Conservation (phyloP, 2,113 vertebrate genomes). For the Tympanuchus pallidicinctus region DNA sequence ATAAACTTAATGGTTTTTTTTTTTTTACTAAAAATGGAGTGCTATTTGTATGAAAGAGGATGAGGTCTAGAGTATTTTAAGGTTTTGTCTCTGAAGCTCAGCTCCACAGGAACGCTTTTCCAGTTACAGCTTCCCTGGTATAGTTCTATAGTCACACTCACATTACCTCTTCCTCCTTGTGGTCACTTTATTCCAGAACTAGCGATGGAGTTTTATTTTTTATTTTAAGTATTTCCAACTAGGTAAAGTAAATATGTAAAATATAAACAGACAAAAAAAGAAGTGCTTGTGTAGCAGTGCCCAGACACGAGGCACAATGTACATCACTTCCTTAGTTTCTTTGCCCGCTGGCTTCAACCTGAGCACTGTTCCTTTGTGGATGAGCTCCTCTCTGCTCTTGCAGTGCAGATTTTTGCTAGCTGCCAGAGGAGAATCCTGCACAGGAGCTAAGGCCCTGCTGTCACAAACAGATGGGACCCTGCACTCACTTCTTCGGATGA, state of each 20-base stretch:
- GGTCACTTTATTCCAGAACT: neutral
- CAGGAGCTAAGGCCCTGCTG: neutral
- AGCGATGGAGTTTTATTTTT: neutral
- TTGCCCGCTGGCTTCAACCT: fast-evolving
- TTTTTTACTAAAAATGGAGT: neutral
- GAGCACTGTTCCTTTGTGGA: neutral
- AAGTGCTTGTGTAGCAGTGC: neutral
- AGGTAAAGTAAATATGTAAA: neutral
- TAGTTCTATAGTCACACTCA: neutral
- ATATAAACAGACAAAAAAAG: neutral
- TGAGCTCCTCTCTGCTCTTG: neutral
- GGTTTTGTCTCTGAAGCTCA: neutral
- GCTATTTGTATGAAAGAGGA: neutral
- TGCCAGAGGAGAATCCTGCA: neutral
- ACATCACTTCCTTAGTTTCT: neutral
- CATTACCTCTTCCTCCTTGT: conserved; percentile 14
- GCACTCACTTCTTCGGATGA: fast-evolving
- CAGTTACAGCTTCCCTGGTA: neutral
- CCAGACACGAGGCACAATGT: neutral
- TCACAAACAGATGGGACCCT: fast-evolving
- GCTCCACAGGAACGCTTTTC: neutral
- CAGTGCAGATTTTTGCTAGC: neutral
- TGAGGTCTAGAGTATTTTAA: neutral
- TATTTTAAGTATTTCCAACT: neutral
- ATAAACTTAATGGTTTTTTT: neutral